Base-by-base conservation (phyloP, 2,797 vertebrate species). In the Huso huso region DNA sequence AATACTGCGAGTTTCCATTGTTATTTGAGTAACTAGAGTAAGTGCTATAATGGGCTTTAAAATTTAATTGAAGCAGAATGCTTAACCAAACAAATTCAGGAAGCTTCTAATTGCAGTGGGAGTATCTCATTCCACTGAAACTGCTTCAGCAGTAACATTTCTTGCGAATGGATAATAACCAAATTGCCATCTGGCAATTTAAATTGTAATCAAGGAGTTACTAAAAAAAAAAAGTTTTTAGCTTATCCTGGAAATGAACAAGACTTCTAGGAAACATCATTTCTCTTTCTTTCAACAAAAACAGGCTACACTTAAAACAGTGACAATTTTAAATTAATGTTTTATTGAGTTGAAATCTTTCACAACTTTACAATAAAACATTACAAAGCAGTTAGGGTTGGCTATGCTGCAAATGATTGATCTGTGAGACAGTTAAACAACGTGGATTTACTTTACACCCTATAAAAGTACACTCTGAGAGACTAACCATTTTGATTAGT, bases 161-260 rank as follows among this genome's bases (percentile, higher is more conserved):
- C 81, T 83, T 84, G 86, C 86, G 80, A 83, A 84, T 79, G 84
- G 84, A 78, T 76, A 55, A 55, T 55, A 85, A 83, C 85, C 84
- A 74, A 82, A 79, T 85, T 82, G 83, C 87, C 86, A 90, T 90
- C 88, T 91, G 88, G 81, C 86, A 84, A 83, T 85, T 81, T 77
- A 55, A 15, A 49, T 23, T 64, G 63, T 64, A 64, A 10, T 58
- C 52, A 81, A 87, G 76, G 69, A 70, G 70, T 76, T 74, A 75
- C 77, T 82, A 52, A 83, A 72, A 72, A 79, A 60, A 86, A 85
- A 82, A 70, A 76, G 23, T 37, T 37, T 37, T 37, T 37, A 37
- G 23, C 23, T 37, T 37, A 37, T 37, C 23, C 23, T 9, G 52
- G n/a, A 55, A 55, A 55, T 9, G n/a, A 55, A 55, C 52, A 70